Evolutionary conservation across 2,888 invertebrate species (phyloP), one percentile per base, ranked within the genome.

Genomic region (Megaustenia siamemsis): DNA sequence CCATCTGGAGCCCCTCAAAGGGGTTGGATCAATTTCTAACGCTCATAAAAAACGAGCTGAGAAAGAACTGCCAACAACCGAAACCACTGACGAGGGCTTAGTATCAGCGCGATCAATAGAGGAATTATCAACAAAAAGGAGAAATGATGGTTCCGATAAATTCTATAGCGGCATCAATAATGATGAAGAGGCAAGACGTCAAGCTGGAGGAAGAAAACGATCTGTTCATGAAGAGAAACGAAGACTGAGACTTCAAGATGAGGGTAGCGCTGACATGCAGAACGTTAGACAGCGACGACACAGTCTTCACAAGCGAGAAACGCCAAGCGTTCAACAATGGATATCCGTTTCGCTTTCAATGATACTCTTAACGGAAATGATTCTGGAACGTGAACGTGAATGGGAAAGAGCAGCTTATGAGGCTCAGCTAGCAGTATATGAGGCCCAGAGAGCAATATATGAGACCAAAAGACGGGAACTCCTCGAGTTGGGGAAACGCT

Each of bases 291-390:
- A 8, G 28, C 76, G 24, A 3, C n/a, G 6, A 1, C 76, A 56
- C 32, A 56, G n/a, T 53, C 35, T 77, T 8, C 53, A 32, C 24
- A n/a, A 35, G 12, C 53, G 53, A 1, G 10, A 53, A 10, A 15
- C 53, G 12, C n/a, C 28, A 4, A 49, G 35, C 5, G 60, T n/a
- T n/a, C 43, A 32, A n/a, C 10, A 28, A 1, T 45, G 24, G 0
- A 28, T 38, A n/a, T 73, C 71, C 18, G 45, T 73, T 38, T 8
- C n/a, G 12, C 43, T 45, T 18, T 43, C 71, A 43, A 28, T 73
- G 71, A n/a, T 45, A n/a, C 28, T 73, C 5, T 28, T 73, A 28
- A 45, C 71, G 12, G 71, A 73, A 8, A 45, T 73, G 71, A 45
- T 73, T 1, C 28, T 45, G 28, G 71, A 73, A 15, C 8, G 5